Conservation (phyloP, 2,113 vertebrate species). For the Eulemur macaco region DNA sequence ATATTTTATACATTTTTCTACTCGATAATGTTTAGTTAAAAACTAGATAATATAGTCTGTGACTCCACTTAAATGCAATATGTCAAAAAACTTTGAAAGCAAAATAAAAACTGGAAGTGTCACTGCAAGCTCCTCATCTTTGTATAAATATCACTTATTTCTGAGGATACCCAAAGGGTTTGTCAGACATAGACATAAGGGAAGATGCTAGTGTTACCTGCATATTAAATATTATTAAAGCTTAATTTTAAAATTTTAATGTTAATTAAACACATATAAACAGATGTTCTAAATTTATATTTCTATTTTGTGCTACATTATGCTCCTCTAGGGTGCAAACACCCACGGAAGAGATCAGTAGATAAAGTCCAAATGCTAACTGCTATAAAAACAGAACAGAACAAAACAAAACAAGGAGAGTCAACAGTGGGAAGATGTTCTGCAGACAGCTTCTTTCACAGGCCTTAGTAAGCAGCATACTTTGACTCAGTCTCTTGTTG, state of each 20-base stretch:
- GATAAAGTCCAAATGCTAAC: not conserved
- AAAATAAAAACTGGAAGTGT: not conserved
- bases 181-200: not conserved
- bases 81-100: not conserved
- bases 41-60: not conserved
- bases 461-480: not conserved
- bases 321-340: not conserved
- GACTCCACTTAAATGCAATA: not conserved
- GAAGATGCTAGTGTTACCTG: not conserved
- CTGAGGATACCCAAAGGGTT: not conserved
- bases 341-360: not conserved
- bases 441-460: not conserved
- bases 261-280: not conserved
- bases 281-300: not conserved
- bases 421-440: not conserved
- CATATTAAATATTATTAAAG: not conserved
- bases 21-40: not conserved
- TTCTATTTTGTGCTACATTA: not conserved
- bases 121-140: not conserved
- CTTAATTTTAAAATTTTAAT: not conserved
- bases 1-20: not conserved
- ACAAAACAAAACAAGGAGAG: not conserved
- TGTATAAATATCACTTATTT: not conserved
- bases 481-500: not conserved
- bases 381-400: not conserved